phyloP scores from a whole-genome alignment of 2,113 vertebrate species.

The Leuciscus idus region DNA sequence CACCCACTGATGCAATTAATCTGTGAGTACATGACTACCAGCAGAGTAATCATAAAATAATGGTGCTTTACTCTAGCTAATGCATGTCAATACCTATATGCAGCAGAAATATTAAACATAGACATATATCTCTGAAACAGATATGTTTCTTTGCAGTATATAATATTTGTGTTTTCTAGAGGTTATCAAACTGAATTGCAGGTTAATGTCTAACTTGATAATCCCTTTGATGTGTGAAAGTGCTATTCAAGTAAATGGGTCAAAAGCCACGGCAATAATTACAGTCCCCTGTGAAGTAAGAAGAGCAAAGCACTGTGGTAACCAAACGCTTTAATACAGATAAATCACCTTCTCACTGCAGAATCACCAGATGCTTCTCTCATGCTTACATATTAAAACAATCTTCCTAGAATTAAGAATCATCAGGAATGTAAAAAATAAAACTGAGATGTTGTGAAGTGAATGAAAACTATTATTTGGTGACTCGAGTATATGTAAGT shows the following conservation, averaged over 20 bases:
- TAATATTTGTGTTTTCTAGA: neutral
- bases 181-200: neutral
- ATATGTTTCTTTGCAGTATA: neutral
- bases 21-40: constrained; percentile 31
- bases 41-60: constrained; percentile 21
- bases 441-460: neutral
- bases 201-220: constrained; percentile 23
- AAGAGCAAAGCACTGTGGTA: constrained; percentile 38
- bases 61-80: constrained; percentile 36
- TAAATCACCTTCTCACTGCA: constrained; percentile 36
- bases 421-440: neutral
- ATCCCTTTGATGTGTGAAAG: constrained; percentile 27
- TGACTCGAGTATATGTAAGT: neutral
- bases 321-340: constrained; percentile 22
- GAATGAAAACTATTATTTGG: neutral
- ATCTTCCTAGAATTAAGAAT: neutral
- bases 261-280: constrained; percentile 38
- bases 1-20: constrained; percentile 35
- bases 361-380: neutral
- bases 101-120: constrained; percentile 27
- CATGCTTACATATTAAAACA: neutral
- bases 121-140: neutral
- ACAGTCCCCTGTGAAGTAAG: constrained; percentile 21
- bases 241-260: constrained; percentile 49
- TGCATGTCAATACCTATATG: constrained; percentile 25